Evolutionary conservation across 37 sponge, comb jelly and placozoan genomes (phyloP), one percentile per base, ranked within the genome.

Genomic region (Mnemiopsis leidyi): DNA sequence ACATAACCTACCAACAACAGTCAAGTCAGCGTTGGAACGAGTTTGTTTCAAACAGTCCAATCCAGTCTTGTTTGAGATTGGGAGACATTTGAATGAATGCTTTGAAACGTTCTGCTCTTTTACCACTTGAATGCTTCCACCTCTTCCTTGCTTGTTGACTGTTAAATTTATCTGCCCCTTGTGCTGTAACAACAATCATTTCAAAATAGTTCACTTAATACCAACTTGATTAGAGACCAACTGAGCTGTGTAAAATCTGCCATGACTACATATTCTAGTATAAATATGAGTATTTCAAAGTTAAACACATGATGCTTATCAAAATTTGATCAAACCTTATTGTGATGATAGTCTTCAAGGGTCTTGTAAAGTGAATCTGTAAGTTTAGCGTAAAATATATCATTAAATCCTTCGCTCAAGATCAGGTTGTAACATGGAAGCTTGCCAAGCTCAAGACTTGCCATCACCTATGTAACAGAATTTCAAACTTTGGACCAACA

Each of bases 381-480:
- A 2, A 79, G 82, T 0, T 38, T 3, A 2, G 38, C 38, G 37
- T 79, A 79, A 38, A 26, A 79, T 38, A 79, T 38, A 23, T 79
- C 38, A 31, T 26, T 26, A 1, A 21, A 21, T 32, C 82, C 5
- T 26, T 79, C 82, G 35, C 82, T 79, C 1, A 36, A 38, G 20
- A 79, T 9, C 5, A 79, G 1, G 20, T 79, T 38, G 35, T 79
- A 79, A 7, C 38, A 79, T 2, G 82, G 16, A 20, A 79, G 37
- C 82, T 79, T 79, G 1, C 82, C 82, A 2, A 79, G 82, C 23
- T 79, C 82, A 7, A 79, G 38, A 79, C 82, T 34, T 36, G 82
- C 82, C 82, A 79, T 79, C n/a, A n/a, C n/a, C n/a, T n/a, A n/a
- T n/a, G n/a, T n/a, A n/a, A n/a, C n/a, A n/a, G n/a, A n/a, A n/a